Conservation (phyloP, 2,113 vertebrate species). For the Canis aureus region DNA sequence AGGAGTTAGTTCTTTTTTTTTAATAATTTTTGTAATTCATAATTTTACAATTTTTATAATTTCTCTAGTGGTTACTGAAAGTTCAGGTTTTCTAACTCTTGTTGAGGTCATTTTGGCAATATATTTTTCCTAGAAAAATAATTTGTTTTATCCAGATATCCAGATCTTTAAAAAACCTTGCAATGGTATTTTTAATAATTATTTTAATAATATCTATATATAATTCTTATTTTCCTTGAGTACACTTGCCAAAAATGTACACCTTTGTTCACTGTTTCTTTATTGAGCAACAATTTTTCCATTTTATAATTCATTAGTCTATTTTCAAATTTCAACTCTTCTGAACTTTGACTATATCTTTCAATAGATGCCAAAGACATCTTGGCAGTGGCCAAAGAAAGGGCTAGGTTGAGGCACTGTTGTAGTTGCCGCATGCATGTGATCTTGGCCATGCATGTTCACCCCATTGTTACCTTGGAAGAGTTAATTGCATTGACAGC, state of each 20-base stretch:
- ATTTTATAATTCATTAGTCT: conserved; percentile 23
- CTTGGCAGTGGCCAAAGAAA: neutral
- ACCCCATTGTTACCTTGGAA: neutral
- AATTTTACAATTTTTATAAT: neutral
- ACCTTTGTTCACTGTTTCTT: conserved; percentile 41
- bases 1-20: neutral
- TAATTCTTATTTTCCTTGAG: conserved; percentile 41
- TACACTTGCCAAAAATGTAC: neutral
- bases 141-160: conserved; percentile 48
- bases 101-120: conserved; percentile 32
- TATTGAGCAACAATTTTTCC: neutral
- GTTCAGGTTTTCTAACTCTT: neutral
- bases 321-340: conserved; percentile 7
- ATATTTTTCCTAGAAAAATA: conserved; percentile 38
- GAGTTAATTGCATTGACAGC: neutral
- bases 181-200: neutral
- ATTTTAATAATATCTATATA: conserved; percentile 2
- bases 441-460: neutral
- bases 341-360: conserved; percentile 29
- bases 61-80: neutral
- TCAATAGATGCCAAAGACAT: conserved; percentile 14
- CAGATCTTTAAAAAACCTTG: conserved; percentile 2
- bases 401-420: neutral
- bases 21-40: neutral
- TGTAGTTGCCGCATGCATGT: neutral